Conservation (phyloP, 2,113 vertebrate genomes). For the Istiophorus platypterus region DNA sequence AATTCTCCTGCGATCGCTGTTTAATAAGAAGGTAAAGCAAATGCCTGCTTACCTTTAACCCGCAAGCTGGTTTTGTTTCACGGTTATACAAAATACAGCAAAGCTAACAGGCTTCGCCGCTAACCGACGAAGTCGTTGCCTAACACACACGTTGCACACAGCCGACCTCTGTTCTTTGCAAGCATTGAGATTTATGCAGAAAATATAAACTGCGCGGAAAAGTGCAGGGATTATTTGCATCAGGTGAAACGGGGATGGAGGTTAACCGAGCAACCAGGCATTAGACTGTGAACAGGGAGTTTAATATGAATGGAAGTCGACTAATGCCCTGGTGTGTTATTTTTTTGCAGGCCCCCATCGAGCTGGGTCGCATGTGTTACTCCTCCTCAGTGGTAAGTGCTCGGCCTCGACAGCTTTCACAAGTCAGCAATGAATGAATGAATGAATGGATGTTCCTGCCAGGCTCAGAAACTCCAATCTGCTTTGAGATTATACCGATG, state of each 20-base stretch:
- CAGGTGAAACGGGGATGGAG: neutral
- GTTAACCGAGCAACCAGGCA: neutral
- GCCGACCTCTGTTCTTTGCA: neutral
- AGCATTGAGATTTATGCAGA: neutral
- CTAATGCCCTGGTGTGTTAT: slow-evolving; percentile 18
- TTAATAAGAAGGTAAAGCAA: slow-evolving; percentile 67
- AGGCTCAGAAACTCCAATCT: neutral
- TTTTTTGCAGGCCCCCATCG: slow-evolving; percentile 68
- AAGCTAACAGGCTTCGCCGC: slow-evolving; percentile 39
- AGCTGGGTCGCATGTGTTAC: slow-evolving; percentile 78
- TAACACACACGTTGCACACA: slow-evolving; percentile 32
- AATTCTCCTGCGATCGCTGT: slow-evolving; percentile 58
- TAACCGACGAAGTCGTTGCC: slow-evolving; percentile 50
- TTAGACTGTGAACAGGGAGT: neutral
- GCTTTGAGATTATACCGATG: neutral
- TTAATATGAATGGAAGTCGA: neutral
- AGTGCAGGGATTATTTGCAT: slow-evolving; percentile 5
- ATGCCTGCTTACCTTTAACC: neutral
- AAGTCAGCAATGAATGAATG: slow-evolving; percentile 1
- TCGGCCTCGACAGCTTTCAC: neutral
- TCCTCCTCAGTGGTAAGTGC: slow-evolving; percentile 80
- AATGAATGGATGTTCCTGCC: neutral
- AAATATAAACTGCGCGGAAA: neutral
- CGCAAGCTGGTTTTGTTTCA: neutral
- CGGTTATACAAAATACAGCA: neutral